Base-by-base conservation (phyloP, 2,113 vertebrate genomes). In the Macrotus californicus region DNA sequence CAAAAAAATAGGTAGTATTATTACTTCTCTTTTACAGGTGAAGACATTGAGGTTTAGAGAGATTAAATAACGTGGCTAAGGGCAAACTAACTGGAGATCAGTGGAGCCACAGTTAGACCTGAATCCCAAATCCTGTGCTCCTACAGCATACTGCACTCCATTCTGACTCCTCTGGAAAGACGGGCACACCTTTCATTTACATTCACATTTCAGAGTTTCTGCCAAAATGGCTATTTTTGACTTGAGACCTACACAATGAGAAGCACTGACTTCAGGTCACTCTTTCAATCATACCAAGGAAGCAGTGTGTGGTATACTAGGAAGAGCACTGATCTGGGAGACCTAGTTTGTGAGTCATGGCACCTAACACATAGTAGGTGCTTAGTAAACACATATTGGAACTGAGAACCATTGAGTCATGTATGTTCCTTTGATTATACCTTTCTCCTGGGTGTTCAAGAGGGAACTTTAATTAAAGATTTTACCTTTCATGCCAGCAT, bases 391-490 rank as follows among this genome's bases (percentile, higher is more conserved):
- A 22, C 66, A 46, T 8, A 18, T 5, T 5, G 5, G 36, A 87
- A 36, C 34, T 15, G 64, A 43, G 43, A 73, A 64, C 48, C 11
- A 5, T 52, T 52, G 80, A 43, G 50, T 73, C 72, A 56, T 1
- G 34, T 86, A n/a, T 4, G 48, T 24, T 31, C 50, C 48, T 39
- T 13, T 73, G 29, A 87, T 31, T 50, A 73, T 21, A 18, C 3
- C 52, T 88, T 92, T 85, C 79, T 72, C 43, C 66, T 41, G 10
- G 29, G 5, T 61, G 3, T 75, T 98, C 95, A 96, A 97, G 96
- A 97, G 96, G 97, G 95, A 96, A 96, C 96, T 97, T 96, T 95
- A 97, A 98, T 97, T 97, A 98, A 97, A 97, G 64, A 97, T 96
- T 72, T 96, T 85, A 87, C 89, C 94, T 94, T 96, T 98, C 96